phyloP scores from a whole-genome alignment of 2,888 invertebrate genomes.

The Ptycholaimellus sp. region DNA sequence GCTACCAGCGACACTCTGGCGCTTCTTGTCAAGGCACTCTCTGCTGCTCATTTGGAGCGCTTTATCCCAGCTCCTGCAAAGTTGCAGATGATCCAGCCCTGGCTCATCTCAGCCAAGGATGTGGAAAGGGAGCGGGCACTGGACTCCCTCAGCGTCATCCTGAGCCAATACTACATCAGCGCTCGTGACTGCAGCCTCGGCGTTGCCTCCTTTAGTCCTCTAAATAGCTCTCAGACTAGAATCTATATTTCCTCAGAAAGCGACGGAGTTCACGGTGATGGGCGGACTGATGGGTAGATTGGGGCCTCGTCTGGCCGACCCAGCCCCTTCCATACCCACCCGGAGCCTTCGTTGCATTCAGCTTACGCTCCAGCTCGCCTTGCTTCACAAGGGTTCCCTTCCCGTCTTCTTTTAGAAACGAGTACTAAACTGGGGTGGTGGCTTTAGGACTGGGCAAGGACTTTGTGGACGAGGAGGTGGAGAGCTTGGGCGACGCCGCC shows the following conservation, averaged over 20 bases:
- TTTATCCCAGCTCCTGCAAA: not conserved
- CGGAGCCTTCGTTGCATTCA: conserved; percentile 13
- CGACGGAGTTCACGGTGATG: conserved; percentile 19
- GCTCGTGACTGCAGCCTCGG: too few species aligned
- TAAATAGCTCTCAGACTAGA: too few species aligned
- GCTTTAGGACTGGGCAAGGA: conserved; percentile 5
- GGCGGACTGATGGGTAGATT: conserved; percentile 19
- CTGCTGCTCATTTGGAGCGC: not conserved
- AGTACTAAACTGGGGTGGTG: too few species aligned
- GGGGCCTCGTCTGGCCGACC: conserved; percentile 20
- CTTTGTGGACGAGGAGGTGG: conserved; percentile 1
- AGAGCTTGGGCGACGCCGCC: conserved; percentile 1
- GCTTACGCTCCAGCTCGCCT: conserved; percentile 12
- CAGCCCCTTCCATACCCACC: conserved; percentile 14
- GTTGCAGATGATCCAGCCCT: conserved; percentile 6
- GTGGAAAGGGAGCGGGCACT: conserved; percentile 5
- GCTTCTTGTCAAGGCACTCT: too few species aligned
- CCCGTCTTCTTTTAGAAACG: too few species aligned
- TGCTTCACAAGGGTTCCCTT: conserved; percentile 11
- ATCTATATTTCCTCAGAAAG: conserved; percentile 11
- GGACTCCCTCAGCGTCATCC: too few species aligned
- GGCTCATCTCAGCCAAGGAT: conserved; percentile 1
- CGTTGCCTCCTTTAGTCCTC: too few species aligned
- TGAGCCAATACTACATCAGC: too few species aligned
- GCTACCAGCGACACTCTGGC: not conserved